Evolutionary conservation across 2,888 invertebrate genomes (phyloP).

Genomic region (Cephus sareptanus): DNA sequence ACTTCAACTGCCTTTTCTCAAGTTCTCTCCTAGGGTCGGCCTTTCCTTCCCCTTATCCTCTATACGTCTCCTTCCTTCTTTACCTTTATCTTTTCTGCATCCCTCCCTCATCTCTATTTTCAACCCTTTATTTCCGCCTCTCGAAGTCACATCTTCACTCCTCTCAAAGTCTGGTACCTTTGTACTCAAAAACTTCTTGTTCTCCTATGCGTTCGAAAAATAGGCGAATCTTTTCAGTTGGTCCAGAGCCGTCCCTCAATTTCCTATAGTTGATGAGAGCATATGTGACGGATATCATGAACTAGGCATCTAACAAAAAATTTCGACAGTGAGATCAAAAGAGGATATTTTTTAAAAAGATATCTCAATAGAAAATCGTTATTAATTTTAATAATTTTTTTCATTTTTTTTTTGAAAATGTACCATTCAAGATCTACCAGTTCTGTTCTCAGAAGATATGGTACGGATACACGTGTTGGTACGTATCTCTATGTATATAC

Average conservation of each 20-base stretch:
- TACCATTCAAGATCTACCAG: neutral
- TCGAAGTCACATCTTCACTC: neutral
- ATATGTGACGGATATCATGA: neutral
- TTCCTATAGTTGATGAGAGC: neutral
- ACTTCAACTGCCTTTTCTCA: neutral
- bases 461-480: neutral
- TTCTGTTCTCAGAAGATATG: neutral
- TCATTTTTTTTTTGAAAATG: neutral
- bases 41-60: neutral
- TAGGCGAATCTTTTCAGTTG: neutral
- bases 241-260: neutral
- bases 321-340: neutral
- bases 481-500: neutral
- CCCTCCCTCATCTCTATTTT: neutral
- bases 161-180: neutral
- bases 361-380: neutral
- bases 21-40: neutral
- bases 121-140: neutral
- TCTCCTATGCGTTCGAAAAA: neutral
- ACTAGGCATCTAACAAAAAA: neutral
- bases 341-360: neutral
- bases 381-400: neutral
- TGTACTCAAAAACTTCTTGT: neutral
- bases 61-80: neutral
- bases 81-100: neutral